phyloP scores from a whole-genome alignment of 2,113 vertebrate species.

The Odocoileus virginianus region DNA sequence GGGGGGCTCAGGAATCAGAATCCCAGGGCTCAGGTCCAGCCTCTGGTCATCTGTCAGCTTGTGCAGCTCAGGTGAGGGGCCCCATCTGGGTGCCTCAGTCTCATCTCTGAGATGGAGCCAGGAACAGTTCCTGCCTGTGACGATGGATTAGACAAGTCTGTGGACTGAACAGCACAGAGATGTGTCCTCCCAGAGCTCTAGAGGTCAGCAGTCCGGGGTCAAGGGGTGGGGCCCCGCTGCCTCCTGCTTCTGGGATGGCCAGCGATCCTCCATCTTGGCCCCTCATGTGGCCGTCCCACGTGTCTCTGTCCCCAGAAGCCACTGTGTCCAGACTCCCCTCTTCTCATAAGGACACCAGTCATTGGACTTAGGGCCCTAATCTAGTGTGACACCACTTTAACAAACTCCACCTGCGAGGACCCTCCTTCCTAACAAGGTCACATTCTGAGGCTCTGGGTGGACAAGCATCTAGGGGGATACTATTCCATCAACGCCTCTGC shows the following conservation, averaged over 20 bases:
- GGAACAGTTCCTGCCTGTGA: fast-evolving
- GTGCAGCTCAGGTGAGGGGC: fast-evolving
- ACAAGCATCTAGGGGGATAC: neutral
- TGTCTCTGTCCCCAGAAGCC: neutral
- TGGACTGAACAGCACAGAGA: neutral
- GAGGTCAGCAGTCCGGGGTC: neutral
- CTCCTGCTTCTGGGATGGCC: neutral
- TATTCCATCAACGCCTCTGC: fast-evolving
- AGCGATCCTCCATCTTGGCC: neutral
- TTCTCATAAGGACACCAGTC: neutral
- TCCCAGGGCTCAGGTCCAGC: neutral
- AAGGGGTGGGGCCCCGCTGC: neutral
- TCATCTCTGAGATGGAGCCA: neutral
- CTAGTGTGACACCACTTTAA: neutral
- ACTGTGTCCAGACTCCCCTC: neutral
- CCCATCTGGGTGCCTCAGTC: neutral
- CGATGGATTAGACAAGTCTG: neutral
- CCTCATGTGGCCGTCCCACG: neutral
- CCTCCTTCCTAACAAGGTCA: neutral
- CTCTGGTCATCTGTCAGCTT: neutral
- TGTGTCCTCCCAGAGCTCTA: neutral
- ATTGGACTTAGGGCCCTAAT: neutral
- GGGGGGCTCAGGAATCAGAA: neutral
- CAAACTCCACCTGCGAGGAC: neutral
- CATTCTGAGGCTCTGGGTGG: neutral